A percentile compares a stretch with the other conserved stretches of the same genome.
phyloP scores from a whole-genome alignment of 2,888 invertebrate genomes.

The Cenopis cana region DNA sequence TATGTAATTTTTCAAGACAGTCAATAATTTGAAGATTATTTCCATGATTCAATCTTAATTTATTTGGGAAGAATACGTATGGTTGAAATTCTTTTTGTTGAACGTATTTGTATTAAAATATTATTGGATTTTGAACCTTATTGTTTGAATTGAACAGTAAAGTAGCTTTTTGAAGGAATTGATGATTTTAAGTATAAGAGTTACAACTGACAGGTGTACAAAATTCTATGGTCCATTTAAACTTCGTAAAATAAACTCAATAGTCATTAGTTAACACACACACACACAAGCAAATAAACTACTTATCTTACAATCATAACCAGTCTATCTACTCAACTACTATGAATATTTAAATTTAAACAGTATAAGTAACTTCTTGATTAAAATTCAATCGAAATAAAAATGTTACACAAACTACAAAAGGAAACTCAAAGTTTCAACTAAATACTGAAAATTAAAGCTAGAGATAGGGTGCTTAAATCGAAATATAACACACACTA shows the following conservation, averaged over 20 bases:
- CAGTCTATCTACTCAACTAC: conserved; percentile 1
- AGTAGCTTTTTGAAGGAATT: too few relatives aligned
- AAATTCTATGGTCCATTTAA: neutral
- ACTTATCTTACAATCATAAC: neutral
- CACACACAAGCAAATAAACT: neutral
- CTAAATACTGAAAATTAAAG: conserved; percentile 29
- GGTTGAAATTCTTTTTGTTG: too few relatives aligned
- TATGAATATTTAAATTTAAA: neutral
- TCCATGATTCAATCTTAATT: neutral
- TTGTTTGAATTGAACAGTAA: too few relatives aligned
- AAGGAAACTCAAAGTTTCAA: conserved; percentile 4
- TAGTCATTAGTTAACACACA: neutral
- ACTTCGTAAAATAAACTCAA: neutral
- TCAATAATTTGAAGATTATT: neutral
- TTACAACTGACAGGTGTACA: neutral
- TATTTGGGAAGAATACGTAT: neutral
- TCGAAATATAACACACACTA: conserved; percentile 15
- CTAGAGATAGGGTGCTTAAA: conserved; percentile 40
- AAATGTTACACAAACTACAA: conserved; percentile 22
- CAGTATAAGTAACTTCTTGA: neutral
- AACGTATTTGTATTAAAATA: too few relatives aligned
- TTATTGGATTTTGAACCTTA: too few relatives aligned
- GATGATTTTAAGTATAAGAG: too few relatives aligned
- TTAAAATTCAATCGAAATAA: conserved; percentile 1
- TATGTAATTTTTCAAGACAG: too few relatives aligned